These are phyloP conservation scores for Bembecia ichneumoniformis DNA, from an alignment of 2,888 invertebrate species.

Conservation along the genomic window DNA sequence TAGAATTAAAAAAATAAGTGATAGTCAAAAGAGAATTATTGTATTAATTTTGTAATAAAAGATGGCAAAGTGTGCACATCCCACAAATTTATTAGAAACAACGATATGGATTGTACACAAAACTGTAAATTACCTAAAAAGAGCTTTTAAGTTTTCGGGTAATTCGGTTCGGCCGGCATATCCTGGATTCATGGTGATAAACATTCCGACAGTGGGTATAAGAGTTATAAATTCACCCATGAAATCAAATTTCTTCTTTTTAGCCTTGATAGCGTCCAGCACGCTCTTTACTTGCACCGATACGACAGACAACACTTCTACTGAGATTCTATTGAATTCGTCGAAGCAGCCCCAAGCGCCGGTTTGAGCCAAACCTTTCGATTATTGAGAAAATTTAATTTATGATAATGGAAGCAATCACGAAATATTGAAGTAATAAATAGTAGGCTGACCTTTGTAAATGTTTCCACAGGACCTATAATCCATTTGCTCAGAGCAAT, in stretches of 20 bases:
- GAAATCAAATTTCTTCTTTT: constrained; percentile 86
- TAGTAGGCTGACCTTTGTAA: constrained; percentile 78
- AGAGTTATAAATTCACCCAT: constrained; percentile 85
- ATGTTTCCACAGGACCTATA: constrained; percentile 95
- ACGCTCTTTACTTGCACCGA: constrained; percentile 93
- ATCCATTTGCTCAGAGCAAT: constrained; percentile 98
- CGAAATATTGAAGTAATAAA: not conserved
- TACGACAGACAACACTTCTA: constrained; percentile 95
- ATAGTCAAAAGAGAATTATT: too few species aligned
- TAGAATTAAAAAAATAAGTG: too few species aligned
- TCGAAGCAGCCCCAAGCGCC: constrained; percentile 98
- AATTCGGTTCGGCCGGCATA: constrained; percentile 93
- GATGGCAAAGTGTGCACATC: too few species aligned
- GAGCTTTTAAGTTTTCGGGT: constrained; percentile 84
- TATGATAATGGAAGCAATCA: not conserved
- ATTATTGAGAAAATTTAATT: not conserved
- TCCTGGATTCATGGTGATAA: constrained; percentile 97
- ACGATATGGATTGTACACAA: too few species aligned
- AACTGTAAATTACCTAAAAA: constrained; percentile 62
- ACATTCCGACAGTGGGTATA: constrained; percentile 86
- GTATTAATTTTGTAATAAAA: too few species aligned
- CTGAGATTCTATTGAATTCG: constrained; percentile 95
- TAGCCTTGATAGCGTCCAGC: constrained; percentile 88
- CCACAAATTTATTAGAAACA: too few species aligned
- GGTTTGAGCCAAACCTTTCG: constrained; percentile 86